Base-by-base conservation (phyloP, 1,140 invertebrate species). In the Drosophila ficusphila region DNA sequence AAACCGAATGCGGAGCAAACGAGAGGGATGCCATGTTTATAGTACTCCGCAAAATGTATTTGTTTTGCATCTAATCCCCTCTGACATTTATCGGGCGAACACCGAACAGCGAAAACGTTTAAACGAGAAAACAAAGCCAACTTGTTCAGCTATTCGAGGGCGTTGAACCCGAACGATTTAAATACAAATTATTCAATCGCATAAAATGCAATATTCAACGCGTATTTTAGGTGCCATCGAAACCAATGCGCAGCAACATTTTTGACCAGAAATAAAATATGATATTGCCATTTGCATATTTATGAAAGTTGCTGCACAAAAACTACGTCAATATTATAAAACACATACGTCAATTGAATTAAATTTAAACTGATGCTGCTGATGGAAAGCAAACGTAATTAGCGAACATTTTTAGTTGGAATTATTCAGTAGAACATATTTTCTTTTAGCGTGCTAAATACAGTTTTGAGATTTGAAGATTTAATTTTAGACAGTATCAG, bases 31-130 rank as follows among this genome's bases (percentile, higher is more conserved):
- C 7, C 7, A 19, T 39, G 25, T 33, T 61, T 61, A n/a, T n/a
- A n/a, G n/a, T n/a, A 46, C n/a, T 31, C 9, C 27, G 42, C 62
- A 61, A 60, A 38, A 67, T 36, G 46, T 38, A 19, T 46, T 53
- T 73, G 47, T 42, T 71, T 58, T 44, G 68, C 54, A 60, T 51
- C 60, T 67, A 67, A 60, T 71, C 36, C 39, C 57, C 57, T 31
- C 36, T 71, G 65, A 58, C 42, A 71, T 48, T 71, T 48, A 71
- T 34, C 36, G 44, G 23, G 7, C 34, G 11, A 58, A 44, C 44
- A 33, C 39, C 48, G 29, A 33, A 47, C 44, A 33, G 41, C 48
- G 29, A 33, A 47, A 69, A 31, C 46, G 21, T 67, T 67, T 38
- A 33, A 36, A 3, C 21, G 23, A 29, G 18, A 54, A 31, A 33